Percentiles rank a stretch among this genome's conserved stretches.
phyloP scores from a whole-genome alignment of 37 sponge, comb jelly and placozoan genomes.

The Amphimedon queenslandica region DNA sequence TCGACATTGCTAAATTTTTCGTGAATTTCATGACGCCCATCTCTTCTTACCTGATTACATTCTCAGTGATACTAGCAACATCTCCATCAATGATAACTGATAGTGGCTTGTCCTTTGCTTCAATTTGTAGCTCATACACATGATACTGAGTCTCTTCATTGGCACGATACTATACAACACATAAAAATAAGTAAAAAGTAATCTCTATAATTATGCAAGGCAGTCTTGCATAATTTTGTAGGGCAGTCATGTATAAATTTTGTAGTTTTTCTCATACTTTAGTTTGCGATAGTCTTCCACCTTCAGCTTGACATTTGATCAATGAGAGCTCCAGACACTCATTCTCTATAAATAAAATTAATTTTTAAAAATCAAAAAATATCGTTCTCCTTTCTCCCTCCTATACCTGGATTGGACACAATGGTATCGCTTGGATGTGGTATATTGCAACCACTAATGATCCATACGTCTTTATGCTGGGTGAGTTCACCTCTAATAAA shows the following conservation, averaged over 20 bases:
- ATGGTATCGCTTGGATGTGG: slow-evolving; percentile 60
- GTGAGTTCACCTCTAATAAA: slow-evolving; percentile 43
- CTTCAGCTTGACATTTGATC: slow-evolving; percentile 26
- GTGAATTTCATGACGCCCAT: no score
- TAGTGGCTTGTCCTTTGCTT: slow-evolving; percentile 62
- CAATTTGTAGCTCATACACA: slow-evolving; percentile 40
- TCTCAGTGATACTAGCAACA: slow-evolving; percentile 38
- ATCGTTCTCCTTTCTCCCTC: slow-evolving; percentile 3
- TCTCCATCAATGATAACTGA: slow-evolving; percentile 69
- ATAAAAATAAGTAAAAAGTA: slow-evolving; percentile 4
- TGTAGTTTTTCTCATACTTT: no score
- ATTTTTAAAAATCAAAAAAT: background rate
- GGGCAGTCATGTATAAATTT: no score
- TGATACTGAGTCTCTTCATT: slow-evolving; percentile 48
- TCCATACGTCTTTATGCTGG: slow-evolving; percentile 58
- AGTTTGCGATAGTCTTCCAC: slow-evolving; percentile 30
- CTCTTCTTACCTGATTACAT: slow-evolving; percentile 81
- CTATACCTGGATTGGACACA: slow-evolving; percentile 74
- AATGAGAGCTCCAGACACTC: slow-evolving; percentile 57
- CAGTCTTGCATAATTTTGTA: no score
- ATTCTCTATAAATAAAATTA: slow-evolving; percentile 16
- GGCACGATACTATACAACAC: slow-evolving; percentile 23
- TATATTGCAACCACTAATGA: slow-evolving; percentile 54
- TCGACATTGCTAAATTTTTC: no score
- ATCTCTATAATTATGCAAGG: no score